Evolutionary conservation across 2,888 invertebrate genomes (phyloP).

Genomic region (Chymomyza caudatula): DNA sequence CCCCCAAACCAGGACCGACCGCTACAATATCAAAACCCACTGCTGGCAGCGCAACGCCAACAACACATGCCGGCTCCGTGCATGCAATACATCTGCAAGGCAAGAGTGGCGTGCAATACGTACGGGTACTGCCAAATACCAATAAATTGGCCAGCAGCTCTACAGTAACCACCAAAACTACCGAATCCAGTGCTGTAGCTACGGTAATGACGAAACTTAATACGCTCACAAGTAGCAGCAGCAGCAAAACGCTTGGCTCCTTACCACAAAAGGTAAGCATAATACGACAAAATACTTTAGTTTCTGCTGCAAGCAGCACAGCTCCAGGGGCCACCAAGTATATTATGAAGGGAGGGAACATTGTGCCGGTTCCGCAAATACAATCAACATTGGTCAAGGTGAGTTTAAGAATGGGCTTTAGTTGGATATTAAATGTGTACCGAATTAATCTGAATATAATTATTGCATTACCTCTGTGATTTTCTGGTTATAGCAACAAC

Average conservation of each 20-base stretch:
- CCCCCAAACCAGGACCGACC: conserved; percentile 54
- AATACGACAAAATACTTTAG: conserved; percentile 22
- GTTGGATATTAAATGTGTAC: too few relatives aligned
- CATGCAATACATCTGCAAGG: conserved; percentile 75
- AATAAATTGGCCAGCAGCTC: conserved; percentile 34
- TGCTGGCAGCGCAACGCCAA: conserved; percentile 2
- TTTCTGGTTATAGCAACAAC: too few relatives aligned
- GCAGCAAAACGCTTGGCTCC: conserved; percentile 33
- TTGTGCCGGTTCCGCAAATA: conserved; percentile 58
- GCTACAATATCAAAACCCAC: conserved; percentile 3
- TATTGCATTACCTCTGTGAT: too few relatives aligned
- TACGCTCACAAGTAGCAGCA: conserved; percentile 9
- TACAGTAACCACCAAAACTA: conserved; percentile 1
- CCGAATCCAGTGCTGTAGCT: conserved; percentile 5
- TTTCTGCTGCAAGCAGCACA: neutral
- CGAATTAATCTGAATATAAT: too few relatives aligned
- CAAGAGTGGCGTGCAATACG: conserved; percentile 81
- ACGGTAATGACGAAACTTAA: conserved; percentile 6
- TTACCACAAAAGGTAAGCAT: conserved; percentile 60
- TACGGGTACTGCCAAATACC: conserved; percentile 81
- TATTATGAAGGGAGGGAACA: conserved; percentile 62
- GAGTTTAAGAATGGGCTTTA: neutral
- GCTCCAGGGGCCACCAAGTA: conserved; percentile 49
- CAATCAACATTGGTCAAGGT: conserved; percentile 60
- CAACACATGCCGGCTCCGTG: conserved; percentile 41